Conservation (phyloP, 2,888 invertebrate species). For the Lasiommata megera region DNA sequence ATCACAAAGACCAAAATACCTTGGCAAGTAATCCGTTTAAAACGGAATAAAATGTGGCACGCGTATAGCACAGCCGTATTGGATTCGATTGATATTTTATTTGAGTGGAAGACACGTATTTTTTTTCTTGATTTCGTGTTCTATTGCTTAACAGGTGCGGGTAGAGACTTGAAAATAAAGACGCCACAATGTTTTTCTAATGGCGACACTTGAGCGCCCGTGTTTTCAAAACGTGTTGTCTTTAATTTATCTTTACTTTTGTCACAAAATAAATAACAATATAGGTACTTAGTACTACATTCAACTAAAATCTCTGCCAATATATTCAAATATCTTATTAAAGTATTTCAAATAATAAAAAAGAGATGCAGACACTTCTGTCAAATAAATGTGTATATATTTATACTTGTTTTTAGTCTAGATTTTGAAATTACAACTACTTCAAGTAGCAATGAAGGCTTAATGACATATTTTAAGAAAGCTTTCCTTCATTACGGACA, state of each 20-base stretch:
- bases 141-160: slow-evolving; percentile 14
- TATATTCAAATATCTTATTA: too few species aligned
- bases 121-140: slow-evolving; percentile 10
- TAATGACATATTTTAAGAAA: slow-evolving; percentile 25
- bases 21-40: background rate
- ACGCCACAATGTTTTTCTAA: slow-evolving; percentile 17
- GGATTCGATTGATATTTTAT: slow-evolving; percentile 34
- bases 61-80: slow-evolving; percentile 20
- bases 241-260: background rate
- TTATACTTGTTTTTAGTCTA: slow-evolving; percentile 1
- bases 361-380: too few species aligned
- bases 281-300: background rate
- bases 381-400: background rate
- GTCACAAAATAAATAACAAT: background rate
- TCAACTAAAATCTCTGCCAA: too few species aligned
- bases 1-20: slow-evolving; percentile 15
- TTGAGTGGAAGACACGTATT: slow-evolving; percentile 22
- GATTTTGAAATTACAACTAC: slow-evolving; percentile 7
- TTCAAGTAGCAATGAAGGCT: slow-evolving; percentile 14
- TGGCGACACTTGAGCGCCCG: background rate
- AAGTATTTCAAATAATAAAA: too few species aligned
- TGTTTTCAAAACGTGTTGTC: slow-evolving; percentile 4
- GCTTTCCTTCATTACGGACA: slow-evolving; percentile 14
- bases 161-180: slow-evolving; percentile 4
- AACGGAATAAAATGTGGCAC: slow-evolving; percentile 12